Evolutionary conservation across 2,888 invertebrate genomes (phyloP).

Genomic region (Fragum fragum): DNA sequence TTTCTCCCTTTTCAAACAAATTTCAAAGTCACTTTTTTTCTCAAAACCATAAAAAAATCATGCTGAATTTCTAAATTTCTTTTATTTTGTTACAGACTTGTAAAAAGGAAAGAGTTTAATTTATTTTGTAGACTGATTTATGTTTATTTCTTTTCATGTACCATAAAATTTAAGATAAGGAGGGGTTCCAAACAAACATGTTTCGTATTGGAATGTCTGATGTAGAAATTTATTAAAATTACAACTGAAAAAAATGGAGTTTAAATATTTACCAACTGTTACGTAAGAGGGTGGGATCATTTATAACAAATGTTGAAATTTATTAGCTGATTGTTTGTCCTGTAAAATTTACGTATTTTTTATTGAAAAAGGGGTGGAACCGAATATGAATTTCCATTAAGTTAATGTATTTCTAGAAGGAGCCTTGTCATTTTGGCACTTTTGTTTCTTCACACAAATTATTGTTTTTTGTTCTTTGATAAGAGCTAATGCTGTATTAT

Average conservation of each 20-base stretch:
- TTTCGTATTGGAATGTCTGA: not conserved
- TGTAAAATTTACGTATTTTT: slow-evolving; percentile 16
- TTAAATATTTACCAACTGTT: slow-evolving; percentile 24
- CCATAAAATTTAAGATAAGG: slow-evolving; percentile 14
- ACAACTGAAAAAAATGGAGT: not conserved
- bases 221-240: slow-evolving; percentile 25
- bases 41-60: no score
- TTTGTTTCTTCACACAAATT: not conserved
- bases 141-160: slow-evolving; percentile 15
- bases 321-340: slow-evolving; percentile 26
- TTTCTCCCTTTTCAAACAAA: no score
- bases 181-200: slow-evolving; percentile 23
- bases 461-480: not conserved
- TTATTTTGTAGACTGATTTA: slow-evolving; percentile 9
- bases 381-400: slow-evolving; percentile 6
- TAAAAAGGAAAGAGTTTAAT: not conserved
- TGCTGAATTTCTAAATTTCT: no score
- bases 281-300: slow-evolving; percentile 16
- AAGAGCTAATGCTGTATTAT: no score
- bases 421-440: not conserved
- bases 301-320: slow-evolving; percentile 14
- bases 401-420: not conserved
- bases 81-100: no score
- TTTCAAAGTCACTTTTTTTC: no score
- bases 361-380: slow-evolving; percentile 6